These are phyloP conservation scores for Carapus acus DNA, from an alignment of 2,797 vertebrate species.

Conservation along the genomic window DNA sequence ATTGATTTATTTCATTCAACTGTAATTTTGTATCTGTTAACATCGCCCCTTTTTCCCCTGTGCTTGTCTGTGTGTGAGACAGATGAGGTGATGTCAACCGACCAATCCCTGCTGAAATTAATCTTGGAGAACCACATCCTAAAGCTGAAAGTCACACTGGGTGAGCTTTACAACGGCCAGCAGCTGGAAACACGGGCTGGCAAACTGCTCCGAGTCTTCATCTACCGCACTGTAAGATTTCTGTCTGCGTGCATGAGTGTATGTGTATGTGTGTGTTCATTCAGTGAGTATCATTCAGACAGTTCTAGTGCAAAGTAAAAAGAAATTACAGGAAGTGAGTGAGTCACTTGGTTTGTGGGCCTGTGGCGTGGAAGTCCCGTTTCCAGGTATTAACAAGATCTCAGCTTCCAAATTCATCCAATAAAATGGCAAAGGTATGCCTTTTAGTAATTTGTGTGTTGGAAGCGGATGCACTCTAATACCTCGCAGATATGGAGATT, in stretches of 20 bases:
- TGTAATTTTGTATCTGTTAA: no score
- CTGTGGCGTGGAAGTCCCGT: constrained; percentile 30
- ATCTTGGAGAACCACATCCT: constrained; percentile 93
- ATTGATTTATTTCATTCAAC: background rate
- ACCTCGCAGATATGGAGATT: constrained; percentile 4
- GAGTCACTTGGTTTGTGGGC: background rate
- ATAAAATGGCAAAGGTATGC: constrained; percentile 36
- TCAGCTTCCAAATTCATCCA: constrained; percentile 23
- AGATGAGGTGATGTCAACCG: constrained; percentile 81
- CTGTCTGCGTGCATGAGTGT: constrained; percentile 12
- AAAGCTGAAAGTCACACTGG: constrained; percentile 84
- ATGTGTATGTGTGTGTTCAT: constrained; percentile 6
- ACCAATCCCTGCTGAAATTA: constrained; percentile 76
- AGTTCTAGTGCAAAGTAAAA: constrained; percentile 4
- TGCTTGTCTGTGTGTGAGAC: constrained; percentile 32
- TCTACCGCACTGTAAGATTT: constrained; percentile 90
- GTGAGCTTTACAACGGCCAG: constrained; percentile 92
- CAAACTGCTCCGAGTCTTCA: constrained; percentile 86
- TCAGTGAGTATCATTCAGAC: background rate
- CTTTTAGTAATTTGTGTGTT: constrained; percentile 7
- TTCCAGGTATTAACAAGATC: constrained; percentile 25
- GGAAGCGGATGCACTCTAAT: constrained; percentile 23
- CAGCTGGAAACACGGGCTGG: constrained; percentile 86
- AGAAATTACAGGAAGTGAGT: constrained; percentile 12
- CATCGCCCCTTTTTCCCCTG: no score